phyloP scores from a whole-genome alignment of 2,113 vertebrate genomes.

The Fregata magnificens region DNA sequence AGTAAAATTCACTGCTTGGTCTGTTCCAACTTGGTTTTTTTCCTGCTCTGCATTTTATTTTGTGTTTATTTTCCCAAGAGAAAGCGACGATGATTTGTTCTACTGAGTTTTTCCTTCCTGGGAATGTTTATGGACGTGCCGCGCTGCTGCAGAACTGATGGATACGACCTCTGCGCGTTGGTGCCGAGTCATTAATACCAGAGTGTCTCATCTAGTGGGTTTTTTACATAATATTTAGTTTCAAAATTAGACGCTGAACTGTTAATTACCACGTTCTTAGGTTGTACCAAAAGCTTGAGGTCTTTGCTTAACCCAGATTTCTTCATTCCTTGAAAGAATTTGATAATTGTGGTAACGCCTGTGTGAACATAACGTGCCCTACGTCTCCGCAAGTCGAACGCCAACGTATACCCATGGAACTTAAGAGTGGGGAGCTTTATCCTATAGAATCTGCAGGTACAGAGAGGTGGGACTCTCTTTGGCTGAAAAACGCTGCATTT shows the following conservation, averaged over 20 bases:
- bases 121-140: background rate
- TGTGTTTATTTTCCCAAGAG: background rate
- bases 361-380: too few species aligned
- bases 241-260: background rate
- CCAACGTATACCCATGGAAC: rapidly evolving
- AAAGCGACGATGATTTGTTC: background rate
- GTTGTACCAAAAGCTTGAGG: background rate
- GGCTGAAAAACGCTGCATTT: rapidly evolving
- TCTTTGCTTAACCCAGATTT: background rate
- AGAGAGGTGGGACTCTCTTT: background rate
- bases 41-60: background rate
- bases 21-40: background rate
- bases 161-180: background rate
- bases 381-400: rapidly evolving
- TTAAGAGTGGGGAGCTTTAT: background rate
- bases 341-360: too few species aligned
- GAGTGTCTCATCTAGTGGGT: background rate
- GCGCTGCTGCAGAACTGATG: background rate
- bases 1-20: background rate
- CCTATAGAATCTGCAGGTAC: background rate
- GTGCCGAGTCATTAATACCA: background rate
- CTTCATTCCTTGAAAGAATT: background rate
- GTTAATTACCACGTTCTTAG: rapidly evolving
- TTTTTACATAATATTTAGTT: background rate
- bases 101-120: background rate